phyloP scores from a whole-genome alignment of 2,113 vertebrate genomes.

The Eubucco bourcierii region DNA sequence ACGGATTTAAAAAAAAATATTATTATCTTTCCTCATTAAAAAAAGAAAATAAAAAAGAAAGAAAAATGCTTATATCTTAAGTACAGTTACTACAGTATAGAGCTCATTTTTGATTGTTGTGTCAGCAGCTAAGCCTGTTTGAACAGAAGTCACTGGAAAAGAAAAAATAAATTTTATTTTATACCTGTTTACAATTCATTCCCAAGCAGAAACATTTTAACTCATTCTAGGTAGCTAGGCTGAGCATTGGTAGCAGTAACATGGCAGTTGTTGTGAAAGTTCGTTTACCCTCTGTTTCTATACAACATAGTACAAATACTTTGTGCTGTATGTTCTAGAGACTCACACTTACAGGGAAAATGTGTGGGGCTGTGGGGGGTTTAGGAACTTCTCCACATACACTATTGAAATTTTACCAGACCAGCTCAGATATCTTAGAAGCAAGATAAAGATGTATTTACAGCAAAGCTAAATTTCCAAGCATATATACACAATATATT shows the following conservation, averaged over 20 bases:
- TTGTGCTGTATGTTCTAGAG: background rate
- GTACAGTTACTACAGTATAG: background rate
- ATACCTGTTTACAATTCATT: background rate
- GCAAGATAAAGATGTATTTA: too few relatives aligned
- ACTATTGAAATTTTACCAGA: too few relatives aligned
- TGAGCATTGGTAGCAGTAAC: background rate
- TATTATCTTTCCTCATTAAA: too few relatives aligned
- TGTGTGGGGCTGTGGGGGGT: background rate
- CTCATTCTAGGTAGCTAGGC: background rate
- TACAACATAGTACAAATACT: too few relatives aligned
- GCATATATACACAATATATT: too few relatives aligned
- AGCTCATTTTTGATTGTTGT: background rate
- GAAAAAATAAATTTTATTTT: background rate
- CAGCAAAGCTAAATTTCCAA: too few relatives aligned
- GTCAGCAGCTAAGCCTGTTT: background rate
- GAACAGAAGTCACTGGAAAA: background rate
- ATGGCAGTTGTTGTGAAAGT: background rate
- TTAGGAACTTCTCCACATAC: too few relatives aligned
- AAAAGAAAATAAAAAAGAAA: too few relatives aligned
- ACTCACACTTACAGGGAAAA: background rate
- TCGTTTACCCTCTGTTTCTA: background rate
- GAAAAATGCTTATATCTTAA: background rate
- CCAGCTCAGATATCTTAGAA: too few relatives aligned
- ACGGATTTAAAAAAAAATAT: too few relatives aligned
- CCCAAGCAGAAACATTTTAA: background rate